Evolutionary conservation across 2,113 vertebrate genomes (phyloP), one percentile per base, ranked within the genome.

Genomic region (Saccopteryx bilineata): DNA sequence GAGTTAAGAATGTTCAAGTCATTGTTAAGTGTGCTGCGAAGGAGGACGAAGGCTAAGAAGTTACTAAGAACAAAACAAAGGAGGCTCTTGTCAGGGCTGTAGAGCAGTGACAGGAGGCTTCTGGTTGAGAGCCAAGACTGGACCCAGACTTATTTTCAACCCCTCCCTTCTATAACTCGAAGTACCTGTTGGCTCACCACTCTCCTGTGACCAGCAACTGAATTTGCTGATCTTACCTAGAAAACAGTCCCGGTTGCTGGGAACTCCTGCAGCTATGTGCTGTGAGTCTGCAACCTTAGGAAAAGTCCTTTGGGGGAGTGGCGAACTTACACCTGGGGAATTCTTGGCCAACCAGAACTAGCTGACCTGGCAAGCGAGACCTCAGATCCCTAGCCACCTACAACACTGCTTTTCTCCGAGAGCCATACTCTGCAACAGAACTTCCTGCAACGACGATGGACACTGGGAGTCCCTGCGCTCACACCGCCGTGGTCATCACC

Each of bases 361-460:
- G 17, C 8, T 33, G 7, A 17, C 7, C 11, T 3, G 58, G 83
- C 11, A 39, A 33, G 60, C 26, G 12, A n/a, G 48, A 48, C 1
- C 24, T 50, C 1, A 9, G 54, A 13, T 21, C 60, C 8, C 28
- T 54, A 21, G 10, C 69, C 2, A 4, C 26, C 15, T 6, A 26
- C 0, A 39, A 50, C 2, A 5, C 7, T 17, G 21, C 39, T 60
- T 63, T 52, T n/a, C 7, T 10, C 7, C 24, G 5, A 33, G 83
- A 23, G 0, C 5, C 17, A 12, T 7, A 24, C n/a, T 2, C 0
- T 31, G 39, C 14, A 4, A 9, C 0, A 24, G 63, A 28, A 14
- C 66, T 15, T 85, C n/a, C 14, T 15, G 46, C 17, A 18, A 2
- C 9, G 39, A 39, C 39, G 39, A 3, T 39, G 39, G 39, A 39